A percentile compares a stretch with the other conserved stretches of the same genome.
phyloP scores from a whole-genome alignment of 2,797 vertebrate genomes.

The Thunnus albacares region DNA sequence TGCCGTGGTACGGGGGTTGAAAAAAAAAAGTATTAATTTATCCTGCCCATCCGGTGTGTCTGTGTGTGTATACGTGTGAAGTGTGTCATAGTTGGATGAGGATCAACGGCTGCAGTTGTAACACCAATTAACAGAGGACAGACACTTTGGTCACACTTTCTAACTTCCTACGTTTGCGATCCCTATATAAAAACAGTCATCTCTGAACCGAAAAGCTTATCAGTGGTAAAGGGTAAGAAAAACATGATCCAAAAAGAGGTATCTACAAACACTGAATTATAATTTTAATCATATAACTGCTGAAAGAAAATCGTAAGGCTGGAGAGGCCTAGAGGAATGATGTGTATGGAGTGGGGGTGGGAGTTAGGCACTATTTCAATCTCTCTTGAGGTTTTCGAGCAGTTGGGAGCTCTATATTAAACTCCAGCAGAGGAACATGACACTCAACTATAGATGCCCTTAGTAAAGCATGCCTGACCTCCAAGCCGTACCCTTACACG shows the following conservation, averaged over 20 bases:
- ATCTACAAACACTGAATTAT: not conserved
- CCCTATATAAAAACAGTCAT: slow-evolving; percentile 9
- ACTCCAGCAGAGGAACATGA: slow-evolving; percentile 53
- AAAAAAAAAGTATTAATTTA: slow-evolving; percentile 29
- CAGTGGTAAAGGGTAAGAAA: not conserved
- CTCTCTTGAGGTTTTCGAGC: slow-evolving; percentile 38
- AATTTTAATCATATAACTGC: slow-evolving; percentile 15
- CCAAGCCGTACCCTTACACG: slow-evolving; percentile 11
- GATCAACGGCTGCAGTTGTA: slow-evolving; percentile 32
- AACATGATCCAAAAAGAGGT: not conserved
- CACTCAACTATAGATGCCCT: slow-evolving; percentile 49
- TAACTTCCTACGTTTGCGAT: slow-evolving; percentile 16
- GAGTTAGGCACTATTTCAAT: slow-evolving; percentile 44
- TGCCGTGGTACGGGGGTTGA: not conserved
- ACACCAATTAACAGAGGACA: slow-evolving; percentile 25
- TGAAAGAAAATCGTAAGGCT: slow-evolving; percentile 10
- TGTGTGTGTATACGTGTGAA: not conserved
- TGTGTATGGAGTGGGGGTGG: not conserved
- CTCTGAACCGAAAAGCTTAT: slow-evolving; percentile 14
- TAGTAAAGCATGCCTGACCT: slow-evolving; percentile 43
- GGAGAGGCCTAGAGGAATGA: slow-evolving; percentile 10
- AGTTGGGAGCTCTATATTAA: slow-evolving; percentile 66
- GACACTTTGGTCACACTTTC: slow-evolving; percentile 27
- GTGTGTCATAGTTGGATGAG: slow-evolving; percentile 35
- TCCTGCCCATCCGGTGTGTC: not conserved